Evolutionary conservation across 2,113 vertebrate genomes (phyloP), one percentile per base, ranked within the genome.

Genomic region (Puffinus mauretanicus): DNA sequence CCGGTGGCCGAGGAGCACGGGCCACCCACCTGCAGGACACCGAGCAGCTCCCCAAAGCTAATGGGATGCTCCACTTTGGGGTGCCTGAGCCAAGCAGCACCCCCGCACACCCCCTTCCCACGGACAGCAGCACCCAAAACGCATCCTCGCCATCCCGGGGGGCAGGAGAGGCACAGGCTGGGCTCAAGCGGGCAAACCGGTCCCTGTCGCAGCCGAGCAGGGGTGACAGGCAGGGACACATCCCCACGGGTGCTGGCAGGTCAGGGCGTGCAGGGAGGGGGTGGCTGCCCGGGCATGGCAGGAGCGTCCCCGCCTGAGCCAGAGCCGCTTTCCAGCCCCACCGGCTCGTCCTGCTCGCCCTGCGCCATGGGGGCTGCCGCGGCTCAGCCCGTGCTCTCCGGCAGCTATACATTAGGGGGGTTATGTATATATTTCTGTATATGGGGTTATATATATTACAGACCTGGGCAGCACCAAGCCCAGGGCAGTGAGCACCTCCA

Each of bases 71-170:
- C 17, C 52, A 10, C 24, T 5, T 14, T 1, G 3, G 49, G 47
- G 9, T 52, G 25, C 27, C 17, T 1, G 1, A 78, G 24, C 25
- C 42, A 8, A 81, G 38, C 72, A 73, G 21, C 58, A 10, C 42
- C 11, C 12, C 11, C 2, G 3, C 55, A 4, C 15, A 2, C 16
- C 29, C 20, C 22, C 26, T 14, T 47, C 42, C 54, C 67, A 1
- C 13, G 11, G 4, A 8, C 77, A 38, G n/a, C 86, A 71, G 61
- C 46, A 2, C 25, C 62, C 73, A 24, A 82, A 83, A n/a, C 0
- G 0, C 55, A 5, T 24, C 69, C 38, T 54, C 4, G 0, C 21
- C 30, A 1, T 6, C 6, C 8, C 65, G 5, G 15, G 54, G 40
- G 21, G 16, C 0, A 5, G 44, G 60, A 83, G 24, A 10, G 57